Evolutionary conservation across 1,140 invertebrate genomes (phyloP), one percentile per base, ranked within the genome.

Genomic region (Solen grandis): DNA sequence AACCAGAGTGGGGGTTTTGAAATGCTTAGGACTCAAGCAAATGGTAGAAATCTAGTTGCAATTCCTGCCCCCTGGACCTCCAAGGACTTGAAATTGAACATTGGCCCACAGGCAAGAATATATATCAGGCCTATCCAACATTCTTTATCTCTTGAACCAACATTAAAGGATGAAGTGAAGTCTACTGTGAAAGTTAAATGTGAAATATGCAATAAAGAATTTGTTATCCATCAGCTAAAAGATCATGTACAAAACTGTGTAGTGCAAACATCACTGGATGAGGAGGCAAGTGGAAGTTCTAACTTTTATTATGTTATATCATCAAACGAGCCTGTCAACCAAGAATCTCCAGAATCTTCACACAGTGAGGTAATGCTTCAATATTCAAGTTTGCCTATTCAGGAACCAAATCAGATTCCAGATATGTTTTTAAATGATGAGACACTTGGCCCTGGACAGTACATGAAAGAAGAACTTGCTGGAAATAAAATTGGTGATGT

Each of bases 1-100:
- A 81, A 63, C 31, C 31, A 65, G n/a, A 33, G 59, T 73, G 78
- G 78, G 33, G 69, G 69, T 10, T 72, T 73, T 72, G 78, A 81
- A 66, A 19, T 81, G 29, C 38, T 81, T 0, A 72, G 60, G 46
- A 62, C 54, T 33, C 19, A 66, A n/a, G 50, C 54, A 22, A 81
- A 81, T 38, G 29, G 69, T 35, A 50, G 78, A 33, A 54, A 33
- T 16, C 25, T 75, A 2, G 2, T 25, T 5, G 3, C 35, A 25
- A 41, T 78, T 41, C 60, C 41, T 68, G n/a, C 52, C n/a, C 38
- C 13, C 22, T 78, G 75, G 75, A 55, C 50, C 0, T n/a, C 59
- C 4, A 54, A 46, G 25, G 5, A 36, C 19, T 54, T 78, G 19
- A 68, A 78, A 68, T 5, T 31, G 16, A 31, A 41, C 69, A 14